Evolutionary conservation across 1,140 invertebrate species (phyloP), one percentile per base, ranked within the genome.

Genomic region (Riptortus pedestris): DNA sequence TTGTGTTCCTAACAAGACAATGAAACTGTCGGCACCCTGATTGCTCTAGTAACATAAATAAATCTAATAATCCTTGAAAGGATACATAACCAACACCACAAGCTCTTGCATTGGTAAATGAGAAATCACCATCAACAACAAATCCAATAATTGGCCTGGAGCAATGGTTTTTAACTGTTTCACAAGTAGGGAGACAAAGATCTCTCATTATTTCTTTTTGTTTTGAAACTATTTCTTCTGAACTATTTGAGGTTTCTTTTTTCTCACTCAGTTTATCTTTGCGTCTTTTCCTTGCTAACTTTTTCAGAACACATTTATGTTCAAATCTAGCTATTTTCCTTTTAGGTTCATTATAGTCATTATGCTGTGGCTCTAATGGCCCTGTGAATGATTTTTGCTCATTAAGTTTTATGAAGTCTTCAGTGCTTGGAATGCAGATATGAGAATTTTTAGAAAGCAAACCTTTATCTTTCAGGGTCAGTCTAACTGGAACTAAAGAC

Each of bases 121-220:
- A 85, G 71, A 85, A 91, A 31, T 79, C 80, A 27, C 86, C 87
- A 66, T 81, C 74, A 43, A 75, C 79, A 11, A 91, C 70, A 74
- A 83, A 92, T 48, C 90, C 90, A 68, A 90, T 82, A 2, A 86
- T 76, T 73, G 85, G 77, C 68, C 87, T 78, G 18, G 77, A 78
- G 69, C 81, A 82, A 18, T 80, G 79, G 57, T 80, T 69, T n/a
- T 84, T 80, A 33, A 89, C 78, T 31, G 72, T 78, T 31, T 73
- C 75, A 2, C 57, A 64, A 48, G 78, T 74, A 9, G 86, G 85
- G 43, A 90, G 70, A 82, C 85, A 90, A 2, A 90, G 71, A 47
- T 81, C 74, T 65, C 78, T 76, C 82, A 90, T 88, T 70, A 76
- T 72, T 67, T 78, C 72, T 1, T 76, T 74, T 66, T 87, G 83